A percentile compares a stretch with the other conserved stretches of the same genome.
phyloP scores from a whole-genome alignment of 2,113 vertebrate genomes.

The Campylomormyrus tamandua region DNA sequence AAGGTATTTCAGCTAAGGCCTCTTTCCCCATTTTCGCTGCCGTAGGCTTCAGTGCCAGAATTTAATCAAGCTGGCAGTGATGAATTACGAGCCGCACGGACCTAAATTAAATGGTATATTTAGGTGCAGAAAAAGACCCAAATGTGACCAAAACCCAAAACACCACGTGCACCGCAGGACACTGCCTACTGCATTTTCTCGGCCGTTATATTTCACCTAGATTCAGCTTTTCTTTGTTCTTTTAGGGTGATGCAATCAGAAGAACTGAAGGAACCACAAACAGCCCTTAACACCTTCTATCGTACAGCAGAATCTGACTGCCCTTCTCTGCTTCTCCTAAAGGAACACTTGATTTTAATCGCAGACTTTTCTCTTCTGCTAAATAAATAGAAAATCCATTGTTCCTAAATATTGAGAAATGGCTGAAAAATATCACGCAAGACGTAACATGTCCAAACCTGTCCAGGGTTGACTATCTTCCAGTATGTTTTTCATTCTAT shows the following conservation, averaged over 20 bases:
- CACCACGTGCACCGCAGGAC: neutral
- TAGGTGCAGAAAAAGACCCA: neutral
- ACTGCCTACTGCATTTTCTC: neutral
- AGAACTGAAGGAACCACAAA: neutral
- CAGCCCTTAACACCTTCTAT: neutral
- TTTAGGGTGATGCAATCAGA: conserved; percentile 1
- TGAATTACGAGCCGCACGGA: neutral
- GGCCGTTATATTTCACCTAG: neutral
- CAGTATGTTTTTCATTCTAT: neutral
- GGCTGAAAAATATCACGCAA: neutral
- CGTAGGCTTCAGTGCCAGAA: neutral
- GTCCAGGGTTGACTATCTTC: neutral
- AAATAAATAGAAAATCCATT: neutral
- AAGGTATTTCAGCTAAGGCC: neutral
- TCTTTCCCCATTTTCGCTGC: neutral
- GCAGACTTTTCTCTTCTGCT: neutral
- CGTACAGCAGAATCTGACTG: neutral
- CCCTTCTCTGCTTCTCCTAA: neutral
- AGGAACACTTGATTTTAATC: neutral
- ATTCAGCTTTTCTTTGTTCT: neutral
- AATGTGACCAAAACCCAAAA: neutral
- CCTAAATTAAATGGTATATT: neutral
- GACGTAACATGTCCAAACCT: neutral
- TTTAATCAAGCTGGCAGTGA: neutral
- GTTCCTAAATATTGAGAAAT: neutral